phyloP scores from a whole-genome alignment of 2,797 vertebrate genomes.

The Rhinella marina region DNA sequence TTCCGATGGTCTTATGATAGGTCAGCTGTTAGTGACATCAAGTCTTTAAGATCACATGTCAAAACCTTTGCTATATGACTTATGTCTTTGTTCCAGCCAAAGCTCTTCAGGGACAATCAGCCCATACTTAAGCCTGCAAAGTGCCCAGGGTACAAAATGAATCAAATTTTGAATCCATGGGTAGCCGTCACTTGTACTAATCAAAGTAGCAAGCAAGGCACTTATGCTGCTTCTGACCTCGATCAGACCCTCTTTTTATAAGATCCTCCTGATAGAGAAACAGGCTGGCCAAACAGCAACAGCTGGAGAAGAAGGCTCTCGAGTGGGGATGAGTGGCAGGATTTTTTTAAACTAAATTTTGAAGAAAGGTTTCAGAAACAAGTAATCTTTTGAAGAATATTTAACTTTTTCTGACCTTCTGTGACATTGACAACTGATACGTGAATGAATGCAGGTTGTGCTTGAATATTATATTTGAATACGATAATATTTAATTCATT shows the following conservation, averaged over 20 bases:
- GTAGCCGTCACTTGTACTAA: conserved; percentile 68
- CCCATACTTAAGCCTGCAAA: conserved; percentile 64
- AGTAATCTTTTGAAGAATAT: conserved; percentile 62
- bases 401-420: conserved; percentile 56
- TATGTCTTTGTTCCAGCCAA: conserved; percentile 70
- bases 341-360: neutral
- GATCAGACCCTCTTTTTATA: conserved; percentile 67
- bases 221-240: conserved; percentile 77
- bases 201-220: conserved; percentile 69
- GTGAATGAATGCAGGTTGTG: neutral
- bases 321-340: conserved; percentile 34
- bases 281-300: conserved; percentile 67
- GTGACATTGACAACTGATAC: neutral
- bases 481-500: neutral
- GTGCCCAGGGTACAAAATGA: conserved; percentile 63
- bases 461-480: neutral
- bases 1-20: conserved; percentile 82
- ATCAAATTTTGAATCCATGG: conserved; percentile 69
- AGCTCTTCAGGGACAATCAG: conserved; percentile 70
- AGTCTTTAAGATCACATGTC: conserved; percentile 82
- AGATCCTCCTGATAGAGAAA: conserved; percentile 61
- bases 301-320: conserved; percentile 76
- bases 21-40: conserved; percentile 92
- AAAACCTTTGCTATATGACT: conserved; percentile 83
- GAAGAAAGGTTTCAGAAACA: conserved; percentile 58